Conservation (phyloP, 1,140 invertebrate genomes). For the Ceratoteleas bidentatus region DNA sequence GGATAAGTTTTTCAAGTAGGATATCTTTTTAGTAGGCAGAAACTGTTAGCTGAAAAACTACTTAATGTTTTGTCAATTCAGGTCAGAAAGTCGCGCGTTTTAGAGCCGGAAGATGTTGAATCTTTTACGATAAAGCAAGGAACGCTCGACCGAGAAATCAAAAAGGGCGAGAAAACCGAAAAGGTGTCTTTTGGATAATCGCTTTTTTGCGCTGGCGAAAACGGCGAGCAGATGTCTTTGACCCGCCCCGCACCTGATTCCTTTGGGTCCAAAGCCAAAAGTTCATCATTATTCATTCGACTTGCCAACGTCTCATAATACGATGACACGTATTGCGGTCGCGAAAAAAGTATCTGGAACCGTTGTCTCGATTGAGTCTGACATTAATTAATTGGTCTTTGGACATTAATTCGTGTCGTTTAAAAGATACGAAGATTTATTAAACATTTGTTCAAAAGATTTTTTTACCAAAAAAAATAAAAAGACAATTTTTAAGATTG, state of each 20-base stretch:
- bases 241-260: constrained; percentile 26
- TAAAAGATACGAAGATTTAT: too few species aligned
- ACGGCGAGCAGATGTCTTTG: constrained; percentile 50
- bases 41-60: constrained; percentile 7
- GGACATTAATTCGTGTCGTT: too few species aligned
- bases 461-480: too few species aligned
- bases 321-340: constrained; percentile 19
- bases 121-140: constrained; percentile 68
- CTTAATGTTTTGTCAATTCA: constrained; percentile 56
- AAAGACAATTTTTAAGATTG: too few species aligned
- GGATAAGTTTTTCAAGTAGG: neutral
- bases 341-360: too few species aligned
- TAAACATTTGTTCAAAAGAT: too few species aligned
- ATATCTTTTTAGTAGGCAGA: neutral
- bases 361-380: too few species aligned
- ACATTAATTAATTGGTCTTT: too few species aligned
- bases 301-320: constrained; percentile 51
- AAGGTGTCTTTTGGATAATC: constrained; percentile 72
- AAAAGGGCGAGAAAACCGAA: constrained; percentile 73
- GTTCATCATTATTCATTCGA: constrained; percentile 49
- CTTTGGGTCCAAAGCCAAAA: constrained; percentile 51
- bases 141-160: constrained; percentile 64
- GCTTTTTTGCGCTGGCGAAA: constrained; percentile 58
- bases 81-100: constrained; percentile 76
- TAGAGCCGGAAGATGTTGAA: constrained; percentile 59